Base-by-base conservation (phyloP, 2,113 vertebrate species). In the Cinclus cinclus region DNA sequence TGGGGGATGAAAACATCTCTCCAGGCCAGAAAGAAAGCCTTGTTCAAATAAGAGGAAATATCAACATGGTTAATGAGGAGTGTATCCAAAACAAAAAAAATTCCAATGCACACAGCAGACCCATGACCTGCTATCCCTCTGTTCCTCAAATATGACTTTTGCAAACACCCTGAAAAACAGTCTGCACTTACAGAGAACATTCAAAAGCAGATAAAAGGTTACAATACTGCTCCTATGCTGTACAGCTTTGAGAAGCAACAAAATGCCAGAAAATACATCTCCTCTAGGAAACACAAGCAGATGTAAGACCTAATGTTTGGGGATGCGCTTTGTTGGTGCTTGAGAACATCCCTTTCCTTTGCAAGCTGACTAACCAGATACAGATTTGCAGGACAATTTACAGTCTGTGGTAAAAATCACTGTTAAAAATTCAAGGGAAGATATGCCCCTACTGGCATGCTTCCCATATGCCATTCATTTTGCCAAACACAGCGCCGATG, bases 41-140 rank as follows among this genome's bases (percentile, higher is more conserved):
- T 0, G 15, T 5, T 60, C 5, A 1, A 30, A 9, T 31, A 55
- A 7, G 24, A 81, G 24, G 23, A 83, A 85, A 53, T 33, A 52
- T 46, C 24, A 3, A 44, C 18, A 5, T 0, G 0, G 2, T 16
- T 50, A 10, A 46, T 30, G 4, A 4, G 37, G 30, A 78, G 24
- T 0, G 0, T 8, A 52, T 37, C 15, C 15, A 5, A 42, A 77
- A 39, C 15, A 8, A 39, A 62, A 62, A 39, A 6, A 14, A 25
- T 56, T 44, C 13, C 11, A 3, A 7, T 4, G 67, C 22, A 7
- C 9, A 1, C 14, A 13, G 42, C 11, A 13, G 67, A 79, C 23
- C 46, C 9, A 1, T n/a, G 53, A 7, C 19, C 46, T 17, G 28
- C 14, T 33, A 16, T 4, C 10, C 50, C 30, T 23, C 23, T 11